Conservation (phyloP, 2,888 invertebrate genomes). For the Aquatica leii region DNA sequence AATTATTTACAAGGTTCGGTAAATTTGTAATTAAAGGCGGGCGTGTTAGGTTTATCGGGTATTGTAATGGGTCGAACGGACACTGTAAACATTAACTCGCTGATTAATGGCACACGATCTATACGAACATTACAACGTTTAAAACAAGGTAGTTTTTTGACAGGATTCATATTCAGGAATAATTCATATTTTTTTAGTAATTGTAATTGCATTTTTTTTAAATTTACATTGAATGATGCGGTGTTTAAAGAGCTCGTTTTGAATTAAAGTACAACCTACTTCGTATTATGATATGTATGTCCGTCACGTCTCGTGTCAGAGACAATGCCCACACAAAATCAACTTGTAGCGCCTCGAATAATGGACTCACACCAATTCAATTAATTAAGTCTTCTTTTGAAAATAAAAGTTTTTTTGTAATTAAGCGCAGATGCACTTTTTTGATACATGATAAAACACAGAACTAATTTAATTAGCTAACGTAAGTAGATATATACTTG, state of each 20-base stretch:
- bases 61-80: slow-evolving; percentile 30
- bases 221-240: too few species aligned
- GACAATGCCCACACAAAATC: slow-evolving; percentile 23
- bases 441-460: too few species aligned
- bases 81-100: slow-evolving; percentile 21
- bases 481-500: too few species aligned
- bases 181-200: too few species aligned
- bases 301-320: slow-evolving; percentile 15
- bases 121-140: slow-evolving; percentile 14
- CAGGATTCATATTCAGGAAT: too few species aligned
- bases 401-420: not conserved
- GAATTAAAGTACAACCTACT: too few species aligned
- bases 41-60: slow-evolving; percentile 25
- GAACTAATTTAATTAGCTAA: too few species aligned
- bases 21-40: slow-evolving; percentile 25
- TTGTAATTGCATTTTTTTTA: not conserved
- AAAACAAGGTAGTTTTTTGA: slow-evolving; percentile 13
- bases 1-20: not conserved
- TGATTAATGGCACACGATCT: slow-evolving; percentile 26
- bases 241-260: too few species aligned
- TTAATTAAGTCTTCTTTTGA: not conserved
- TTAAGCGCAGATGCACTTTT: not conserved
- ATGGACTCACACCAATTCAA: slow-evolving; percentile 1
- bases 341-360: slow-evolving; percentile 17
- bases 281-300: too few species aligned